Evolutionary conservation across 2,113 vertebrate genomes (phyloP), one percentile per base, ranked within the genome.

Genomic region (Cephalopterus ornatus): DNA sequence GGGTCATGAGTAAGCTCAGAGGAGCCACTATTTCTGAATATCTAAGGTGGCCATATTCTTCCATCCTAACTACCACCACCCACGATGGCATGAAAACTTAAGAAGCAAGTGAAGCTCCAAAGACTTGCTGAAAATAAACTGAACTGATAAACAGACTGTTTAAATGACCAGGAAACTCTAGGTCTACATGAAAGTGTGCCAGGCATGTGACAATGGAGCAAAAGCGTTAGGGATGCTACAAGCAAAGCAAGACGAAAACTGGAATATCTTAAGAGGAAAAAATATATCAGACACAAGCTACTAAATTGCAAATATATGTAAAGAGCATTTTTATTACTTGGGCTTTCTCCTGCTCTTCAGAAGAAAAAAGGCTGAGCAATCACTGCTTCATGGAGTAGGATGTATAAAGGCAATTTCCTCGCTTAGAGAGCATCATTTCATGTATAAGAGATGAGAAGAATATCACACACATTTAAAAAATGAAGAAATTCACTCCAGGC

Each of bases 391-490:
- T 50, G 65, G 5, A 55, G 13, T n/a, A 30, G 47, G 53, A 42
- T 62, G 11, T 56, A 46, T 33, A 88, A 86, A 86, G 70, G 55
- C 41, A 84, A 85, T 11, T 76, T 82, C 35, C n/a, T 47, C 41
- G 49, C 58, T 90, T 85, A 55, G 65, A 86, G 68, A 94, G 52
- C 47, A 95, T 70, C 4, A 87, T 63, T 87, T 92, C 17, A 72
- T 63, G 5, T 84, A 89, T 65, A 59, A 62, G 62, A 91, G 37
- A 85, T 78, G 68, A 85, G 88, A 89, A 86, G 44, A 95, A 14
- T 79, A 95, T 91, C 81, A 56, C 32, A 84, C 52, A 56, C 70
- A 91, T 85, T 84, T 49, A 21, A 91, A 91, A 96, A 91, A 78
- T 65, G 4, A 91, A 96, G 73, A 91, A 63, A 89, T 84, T 78